Evolutionary conservation across 2,113 vertebrate species (phyloP).

Genomic region (Columba livia): DNA sequence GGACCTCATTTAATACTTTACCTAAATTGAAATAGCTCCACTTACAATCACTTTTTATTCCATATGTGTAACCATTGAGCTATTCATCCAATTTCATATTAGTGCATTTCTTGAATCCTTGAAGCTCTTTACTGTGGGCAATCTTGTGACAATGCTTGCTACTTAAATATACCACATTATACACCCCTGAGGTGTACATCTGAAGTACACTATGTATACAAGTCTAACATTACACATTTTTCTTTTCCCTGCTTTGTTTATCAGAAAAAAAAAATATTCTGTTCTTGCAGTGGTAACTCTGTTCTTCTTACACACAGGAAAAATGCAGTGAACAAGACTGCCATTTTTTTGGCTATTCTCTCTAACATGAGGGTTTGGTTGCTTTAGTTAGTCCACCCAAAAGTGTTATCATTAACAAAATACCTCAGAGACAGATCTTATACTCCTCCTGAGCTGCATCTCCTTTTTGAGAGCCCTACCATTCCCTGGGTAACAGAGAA

Average conservation of each 20-base stretch:
- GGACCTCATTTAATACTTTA: constrained; percentile 55
- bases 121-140: constrained; percentile 1
- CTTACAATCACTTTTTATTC: constrained; percentile 53
- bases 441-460: background rate
- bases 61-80: constrained; percentile 28
- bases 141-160: constrained; percentile 11
- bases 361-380: background rate
- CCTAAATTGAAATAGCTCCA: constrained; percentile 55
- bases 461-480: background rate
- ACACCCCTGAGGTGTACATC: background rate
- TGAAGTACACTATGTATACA: background rate
- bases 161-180: constrained; percentile 8
- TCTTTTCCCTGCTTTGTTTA: background rate
- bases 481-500: background rate
- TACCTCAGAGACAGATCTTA: background rate
- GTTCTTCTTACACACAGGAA: background rate
- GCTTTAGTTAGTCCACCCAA: background rate
- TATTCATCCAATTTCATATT: constrained; percentile 49
- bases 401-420: background rate
- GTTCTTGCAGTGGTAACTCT: background rate
- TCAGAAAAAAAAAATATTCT: background rate
- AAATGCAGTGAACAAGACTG: background rate
- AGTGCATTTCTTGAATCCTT: constrained; percentile 15
- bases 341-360: background rate
- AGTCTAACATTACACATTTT: background rate